Evolutionary conservation across 2,113 vertebrate species (phyloP).

Genomic region (Grallaria varia): DNA sequence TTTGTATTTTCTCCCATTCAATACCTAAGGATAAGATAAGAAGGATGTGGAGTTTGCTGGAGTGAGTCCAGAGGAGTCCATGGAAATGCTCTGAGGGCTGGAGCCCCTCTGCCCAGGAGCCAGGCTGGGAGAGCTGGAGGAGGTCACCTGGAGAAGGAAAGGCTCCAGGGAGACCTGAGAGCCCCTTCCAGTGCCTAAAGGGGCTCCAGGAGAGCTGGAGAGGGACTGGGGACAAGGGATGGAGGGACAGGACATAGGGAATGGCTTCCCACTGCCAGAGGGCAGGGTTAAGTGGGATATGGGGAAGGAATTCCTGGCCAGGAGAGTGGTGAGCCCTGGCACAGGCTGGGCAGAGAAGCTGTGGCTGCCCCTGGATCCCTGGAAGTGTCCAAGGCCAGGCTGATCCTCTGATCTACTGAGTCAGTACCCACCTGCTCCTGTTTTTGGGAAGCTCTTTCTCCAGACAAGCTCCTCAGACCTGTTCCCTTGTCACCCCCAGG

Average conservation of each 20-base stretch:
- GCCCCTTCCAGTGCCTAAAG: background rate
- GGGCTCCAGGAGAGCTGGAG: background rate
- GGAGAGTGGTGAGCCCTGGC: background rate
- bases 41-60: background rate
- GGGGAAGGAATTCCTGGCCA: background rate
- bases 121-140: background rate
- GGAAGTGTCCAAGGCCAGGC: background rate
- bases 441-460: background rate
- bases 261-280: background rate
- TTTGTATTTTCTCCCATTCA: background rate
- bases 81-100: background rate
- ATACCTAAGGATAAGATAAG: background rate
- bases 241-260: background rate
- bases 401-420: background rate
- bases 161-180: background rate
- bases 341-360: background rate
- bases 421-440: background rate
- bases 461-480: background rate
- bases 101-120: background rate
- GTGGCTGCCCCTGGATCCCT: background rate
- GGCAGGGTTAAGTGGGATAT: background rate
- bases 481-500: constrained; percentile 25
- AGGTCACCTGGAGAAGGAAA: background rate
- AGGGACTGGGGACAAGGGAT: background rate
- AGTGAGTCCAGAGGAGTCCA: background rate